These are phyloP conservation scores for Drosophila borborema DNA, from an alignment of 2,888 invertebrate species.

Conservation along the genomic window DNA sequence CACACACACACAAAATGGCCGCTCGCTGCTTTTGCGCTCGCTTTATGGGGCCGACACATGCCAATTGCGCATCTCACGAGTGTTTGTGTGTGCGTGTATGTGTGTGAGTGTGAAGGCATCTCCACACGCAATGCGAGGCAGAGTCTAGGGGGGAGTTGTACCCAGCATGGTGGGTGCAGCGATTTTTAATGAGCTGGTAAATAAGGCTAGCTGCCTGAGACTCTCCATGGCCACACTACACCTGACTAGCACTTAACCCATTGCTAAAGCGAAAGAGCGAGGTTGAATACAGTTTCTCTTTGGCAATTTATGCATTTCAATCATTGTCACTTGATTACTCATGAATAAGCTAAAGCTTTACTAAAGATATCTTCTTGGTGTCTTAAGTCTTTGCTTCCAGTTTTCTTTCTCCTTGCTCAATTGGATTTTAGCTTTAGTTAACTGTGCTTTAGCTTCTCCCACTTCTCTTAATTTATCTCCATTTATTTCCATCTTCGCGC, in stretches of 20 bases:
- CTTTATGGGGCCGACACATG: constrained; percentile 65
- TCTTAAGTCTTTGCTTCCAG: too few relatives aligned
- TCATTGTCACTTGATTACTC: neutral
- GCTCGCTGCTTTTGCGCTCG: constrained; percentile 43
- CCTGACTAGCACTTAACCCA: constrained; percentile 72
- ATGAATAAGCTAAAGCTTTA: neutral
- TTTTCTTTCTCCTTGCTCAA: neutral
- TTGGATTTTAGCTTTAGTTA: too few relatives aligned
- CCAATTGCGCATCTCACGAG: constrained; percentile 46
- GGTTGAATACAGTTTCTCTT: neutral
- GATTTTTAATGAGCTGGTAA: constrained; percentile 76
- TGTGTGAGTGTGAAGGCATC: constrained; percentile 38
- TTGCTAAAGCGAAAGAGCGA: neutral
- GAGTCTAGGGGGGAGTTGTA: neutral
- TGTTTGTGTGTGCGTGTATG: neutral
- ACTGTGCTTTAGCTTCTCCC: too few relatives aligned
- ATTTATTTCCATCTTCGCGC: neutral
- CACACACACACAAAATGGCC: constrained; percentile 70
- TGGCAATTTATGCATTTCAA: neutral
- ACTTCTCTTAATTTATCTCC: neutral
- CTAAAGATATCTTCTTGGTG: too few relatives aligned
- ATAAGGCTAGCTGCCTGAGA: constrained; percentile 39
- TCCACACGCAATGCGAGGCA: constrained; percentile 59
- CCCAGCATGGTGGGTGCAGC: constrained; percentile 65
- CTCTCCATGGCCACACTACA: constrained; percentile 72